These are phyloP conservation scores for Pelecanoides urinatrix DNA, from an alignment of 2,113 vertebrate species.

Conservation along the genomic window DNA sequence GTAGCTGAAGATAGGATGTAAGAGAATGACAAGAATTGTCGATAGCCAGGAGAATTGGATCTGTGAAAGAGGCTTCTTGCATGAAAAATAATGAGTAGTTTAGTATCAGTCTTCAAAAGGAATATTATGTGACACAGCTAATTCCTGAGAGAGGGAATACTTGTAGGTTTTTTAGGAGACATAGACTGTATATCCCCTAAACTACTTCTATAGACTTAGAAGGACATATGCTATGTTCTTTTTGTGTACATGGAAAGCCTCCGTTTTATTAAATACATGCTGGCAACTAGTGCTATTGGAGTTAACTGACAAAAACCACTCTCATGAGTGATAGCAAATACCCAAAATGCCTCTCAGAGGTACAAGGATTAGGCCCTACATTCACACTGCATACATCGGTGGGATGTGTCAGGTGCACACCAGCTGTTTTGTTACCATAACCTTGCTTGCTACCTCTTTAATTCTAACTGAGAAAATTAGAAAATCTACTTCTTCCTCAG, in stretches of 20 bases:
- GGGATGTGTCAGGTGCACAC: not conserved
- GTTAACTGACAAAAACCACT: not conserved
- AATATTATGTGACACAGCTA: not conserved
- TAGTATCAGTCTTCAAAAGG: not conserved
- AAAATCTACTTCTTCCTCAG: not conserved
- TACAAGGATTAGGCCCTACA: not conserved
- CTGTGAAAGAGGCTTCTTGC: not conserved
- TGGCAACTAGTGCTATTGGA: not conserved
- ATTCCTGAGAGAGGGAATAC: not conserved
- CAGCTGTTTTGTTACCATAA: not conserved
- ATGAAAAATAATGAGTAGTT: not conserved
- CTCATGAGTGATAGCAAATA: not conserved
- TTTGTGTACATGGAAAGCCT: not conserved
- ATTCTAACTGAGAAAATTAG: not conserved
- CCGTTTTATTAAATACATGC: not conserved
- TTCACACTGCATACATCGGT: rapidly evolving
- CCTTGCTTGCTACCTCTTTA: not conserved
- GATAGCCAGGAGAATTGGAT: not conserved
- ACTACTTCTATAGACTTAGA: not conserved
- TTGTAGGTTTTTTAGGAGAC: not conserved
- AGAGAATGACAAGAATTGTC: not conserved
- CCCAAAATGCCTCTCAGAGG: not conserved
- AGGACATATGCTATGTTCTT: not conserved
- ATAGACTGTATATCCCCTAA: not conserved
- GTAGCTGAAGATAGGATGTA: not conserved